phyloP scores from a whole-genome alignment of 2,888 invertebrate species.

The Tetanocera ferruginea region DNA sequence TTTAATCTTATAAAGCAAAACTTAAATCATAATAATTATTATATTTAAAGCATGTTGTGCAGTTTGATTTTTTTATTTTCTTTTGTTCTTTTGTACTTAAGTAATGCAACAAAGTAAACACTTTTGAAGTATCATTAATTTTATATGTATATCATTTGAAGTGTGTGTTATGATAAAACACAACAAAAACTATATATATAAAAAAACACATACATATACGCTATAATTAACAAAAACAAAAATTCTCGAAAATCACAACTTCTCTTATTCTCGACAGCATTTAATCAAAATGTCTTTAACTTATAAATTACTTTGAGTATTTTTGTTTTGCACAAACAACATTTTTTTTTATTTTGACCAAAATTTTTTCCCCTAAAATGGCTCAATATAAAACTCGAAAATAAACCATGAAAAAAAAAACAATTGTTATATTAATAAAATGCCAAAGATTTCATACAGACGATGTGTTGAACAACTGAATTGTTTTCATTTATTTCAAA shows the following conservation, averaged over 20 bases:
- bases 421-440: constrained; percentile 52
- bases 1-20: not conserved
- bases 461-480: constrained; percentile 24
- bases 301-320: not conserved
- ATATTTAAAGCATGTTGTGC: not conserved
- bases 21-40: not conserved
- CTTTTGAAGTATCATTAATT: not conserved
- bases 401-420: not conserved
- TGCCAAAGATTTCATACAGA: constrained; percentile 56
- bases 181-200: not conserved
- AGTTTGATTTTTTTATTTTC: constrained; percentile 35
- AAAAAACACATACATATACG: constrained; percentile 16
- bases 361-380: not conserved
- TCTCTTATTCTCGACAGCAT: constrained; percentile 18
- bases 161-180: constrained; percentile 21
- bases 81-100: constrained; percentile 17
- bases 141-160: constrained; percentile 9
- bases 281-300: constrained; percentile 30
- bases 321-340: not conserved
- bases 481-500: constrained; percentile 20
- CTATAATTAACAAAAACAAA: not conserved
- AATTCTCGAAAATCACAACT: not conserved
- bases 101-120: constrained; percentile 12
- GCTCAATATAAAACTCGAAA: constrained; percentile 17
- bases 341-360: not conserved